Conservation (phyloP, 1,140 invertebrate genomes). For the Zaprionus tsacasi region DNA sequence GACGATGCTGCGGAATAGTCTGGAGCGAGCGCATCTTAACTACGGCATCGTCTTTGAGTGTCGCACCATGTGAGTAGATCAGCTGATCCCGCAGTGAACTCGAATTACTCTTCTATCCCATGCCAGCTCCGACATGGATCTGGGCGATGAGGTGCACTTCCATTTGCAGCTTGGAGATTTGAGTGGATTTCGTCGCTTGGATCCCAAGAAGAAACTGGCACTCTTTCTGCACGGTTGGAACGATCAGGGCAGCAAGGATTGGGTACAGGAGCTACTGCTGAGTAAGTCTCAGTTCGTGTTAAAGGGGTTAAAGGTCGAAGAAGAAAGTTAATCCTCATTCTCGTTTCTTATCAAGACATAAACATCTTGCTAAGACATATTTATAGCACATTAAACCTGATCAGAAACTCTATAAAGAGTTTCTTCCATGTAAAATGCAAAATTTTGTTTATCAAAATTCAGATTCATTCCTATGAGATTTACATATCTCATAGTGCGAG, state of each 20-base stretch:
- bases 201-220: slow-evolving; percentile 69
- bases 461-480: not conserved
- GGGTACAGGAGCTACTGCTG: slow-evolving; percentile 72
- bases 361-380: too few relatives aligned
- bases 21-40: slow-evolving; percentile 75
- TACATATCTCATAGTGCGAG: not conserved
- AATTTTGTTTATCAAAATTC: not conserved
- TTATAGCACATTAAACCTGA: too few relatives aligned
- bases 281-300: slow-evolving; percentile 41
- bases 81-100: not conserved
- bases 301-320: not conserved
- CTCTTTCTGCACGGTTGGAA: slow-evolving; percentile 82
- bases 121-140: slow-evolving; percentile 58
- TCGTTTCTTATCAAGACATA: too few relatives aligned
- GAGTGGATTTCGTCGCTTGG: slow-evolving; percentile 66
- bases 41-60: slow-evolving; percentile 79
- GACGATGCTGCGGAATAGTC: slow-evolving; percentile 68
- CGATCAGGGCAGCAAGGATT: slow-evolving; percentile 78
- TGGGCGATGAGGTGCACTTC: slow-evolving; percentile 72
- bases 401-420: not conserved
- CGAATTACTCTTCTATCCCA: not conserved
- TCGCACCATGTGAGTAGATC: slow-evolving; percentile 68
- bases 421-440: not conserved
- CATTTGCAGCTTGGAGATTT: slow-evolving; percentile 71
- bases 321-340: not conserved